Conservation (phyloP, 2,113 vertebrate species). For the Syngnathus typhle region DNA sequence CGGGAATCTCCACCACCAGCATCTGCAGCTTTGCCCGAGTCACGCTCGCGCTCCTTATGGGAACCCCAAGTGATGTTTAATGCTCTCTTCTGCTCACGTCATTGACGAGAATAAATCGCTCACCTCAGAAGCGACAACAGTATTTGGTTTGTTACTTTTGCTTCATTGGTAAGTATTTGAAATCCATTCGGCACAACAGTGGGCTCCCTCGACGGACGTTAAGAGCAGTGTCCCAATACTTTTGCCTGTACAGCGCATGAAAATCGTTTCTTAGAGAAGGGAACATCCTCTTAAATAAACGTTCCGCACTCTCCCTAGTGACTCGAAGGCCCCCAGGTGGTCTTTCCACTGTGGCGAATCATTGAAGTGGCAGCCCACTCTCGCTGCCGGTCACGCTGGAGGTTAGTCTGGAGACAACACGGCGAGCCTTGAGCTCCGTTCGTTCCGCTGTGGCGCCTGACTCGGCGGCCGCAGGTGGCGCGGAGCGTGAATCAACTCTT, state of each 20-base stretch:
- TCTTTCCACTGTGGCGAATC: constrained; percentile 20
- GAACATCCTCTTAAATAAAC: background rate
- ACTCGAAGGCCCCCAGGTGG: constrained; percentile 16
- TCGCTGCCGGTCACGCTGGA: constrained; percentile 23
- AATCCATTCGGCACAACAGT: no score
- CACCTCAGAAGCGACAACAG: no score
- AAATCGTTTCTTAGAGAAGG: background rate
- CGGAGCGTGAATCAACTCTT: background rate
- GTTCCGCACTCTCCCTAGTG: background rate
- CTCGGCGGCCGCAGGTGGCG: constrained; percentile 36
- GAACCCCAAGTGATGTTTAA: background rate
- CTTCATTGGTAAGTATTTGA: no score
- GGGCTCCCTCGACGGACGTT: no score
- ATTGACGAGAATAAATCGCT: background rate
- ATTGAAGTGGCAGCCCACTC: constrained; percentile 49
- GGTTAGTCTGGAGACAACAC: constrained; percentile 30
- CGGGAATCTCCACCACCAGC: constrained; percentile 79
- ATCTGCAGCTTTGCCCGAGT: constrained; percentile 76
- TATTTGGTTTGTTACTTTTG: no score
- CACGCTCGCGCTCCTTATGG: constrained; percentile 69
- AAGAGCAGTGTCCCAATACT: background rate
- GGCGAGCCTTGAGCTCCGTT: constrained; percentile 32
- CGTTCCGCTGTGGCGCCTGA: background rate
- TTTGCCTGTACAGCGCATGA: background rate
- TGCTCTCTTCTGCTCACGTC: background rate